These are phyloP conservation scores for Pogona vitticeps DNA, from an alignment of 2,113 vertebrate genomes.

Conservation along the genomic window DNA sequence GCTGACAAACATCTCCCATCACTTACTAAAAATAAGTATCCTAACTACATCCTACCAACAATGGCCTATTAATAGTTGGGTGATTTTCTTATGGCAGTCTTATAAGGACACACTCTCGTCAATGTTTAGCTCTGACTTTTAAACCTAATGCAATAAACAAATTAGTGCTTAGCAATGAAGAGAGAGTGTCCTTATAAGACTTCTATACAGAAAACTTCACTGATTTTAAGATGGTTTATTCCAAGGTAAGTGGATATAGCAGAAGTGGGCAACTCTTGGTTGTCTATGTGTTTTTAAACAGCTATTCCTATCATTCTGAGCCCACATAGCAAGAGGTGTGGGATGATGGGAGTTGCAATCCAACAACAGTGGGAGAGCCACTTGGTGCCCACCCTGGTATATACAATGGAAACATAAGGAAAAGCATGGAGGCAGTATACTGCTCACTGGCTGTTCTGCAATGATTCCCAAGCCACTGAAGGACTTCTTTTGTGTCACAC, in stretches of 20 bases:
- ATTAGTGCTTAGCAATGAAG: too few species aligned
- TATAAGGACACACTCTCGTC: background rate
- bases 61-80: background rate
- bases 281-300: too few species aligned
- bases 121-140: background rate
- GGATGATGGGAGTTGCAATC: too few species aligned
- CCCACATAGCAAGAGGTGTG: too few species aligned
- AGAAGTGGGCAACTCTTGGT: background rate
- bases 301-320: too few species aligned
- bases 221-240: background rate
- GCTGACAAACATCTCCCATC: background rate
- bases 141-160: background rate
- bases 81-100: too few species aligned
- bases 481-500: background rate
- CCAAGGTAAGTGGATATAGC: background rate
- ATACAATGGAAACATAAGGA: too few species aligned
- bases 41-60: background rate
- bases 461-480: too few species aligned
- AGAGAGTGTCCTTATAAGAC: too few species aligned
- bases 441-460: background rate
- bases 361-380: too few species aligned
- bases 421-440: too few species aligned
- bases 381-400: too few species aligned
- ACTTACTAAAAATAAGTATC: background rate
- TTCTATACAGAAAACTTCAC: background rate